A percentile compares a stretch with the other conserved stretches of the same genome.
phyloP scores from a whole-genome alignment of 37 sponge, comb jelly and placozoan genomes.

The Beroe ovata region DNA sequence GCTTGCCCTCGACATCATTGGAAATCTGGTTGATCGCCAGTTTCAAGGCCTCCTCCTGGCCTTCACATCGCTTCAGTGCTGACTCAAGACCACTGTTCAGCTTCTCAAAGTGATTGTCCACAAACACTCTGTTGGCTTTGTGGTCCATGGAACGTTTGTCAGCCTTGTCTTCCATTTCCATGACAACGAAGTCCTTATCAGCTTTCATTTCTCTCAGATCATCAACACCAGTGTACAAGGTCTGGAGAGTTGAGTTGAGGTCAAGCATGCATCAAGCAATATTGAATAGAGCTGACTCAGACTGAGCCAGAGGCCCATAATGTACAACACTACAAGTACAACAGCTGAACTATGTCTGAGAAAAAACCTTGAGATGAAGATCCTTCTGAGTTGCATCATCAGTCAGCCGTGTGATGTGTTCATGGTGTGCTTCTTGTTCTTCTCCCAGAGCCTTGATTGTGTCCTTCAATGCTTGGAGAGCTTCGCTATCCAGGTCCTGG shows the following conservation, averaged over 20 bases:
- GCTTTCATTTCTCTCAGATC: conserved; percentile 83
- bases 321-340: too few species aligned
- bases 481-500: conserved; percentile 39
- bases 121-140: conserved; percentile 95
- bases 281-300: too few species aligned
- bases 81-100: conserved; percentile 86
- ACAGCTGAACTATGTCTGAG: too few species aligned
- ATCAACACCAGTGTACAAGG: conserved; percentile 78
- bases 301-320: too few species aligned
- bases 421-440: conserved; percentile 28
- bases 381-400: conserved; percentile 58
- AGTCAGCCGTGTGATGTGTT: conserved; percentile 12
- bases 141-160: conserved; percentile 87
- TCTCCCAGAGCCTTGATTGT: conserved; percentile 25
- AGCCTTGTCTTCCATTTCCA: conserved; percentile 83
- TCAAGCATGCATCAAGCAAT: too few species aligned
- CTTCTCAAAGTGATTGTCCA: conserved; percentile 88
- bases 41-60: conserved; percentile 84
- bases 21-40: conserved; percentile 78
- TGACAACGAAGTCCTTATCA: conserved; percentile 75
- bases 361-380: conserved; percentile 60
- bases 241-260: too few species aligned
- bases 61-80: conserved; percentile 75
- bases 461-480: conserved; percentile 8
- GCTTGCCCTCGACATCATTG: conserved; percentile 86